These are phyloP conservation scores for Ips nitidus DNA, from an alignment of 1,140 invertebrate genomes.

Conservation along the genomic window DNA sequence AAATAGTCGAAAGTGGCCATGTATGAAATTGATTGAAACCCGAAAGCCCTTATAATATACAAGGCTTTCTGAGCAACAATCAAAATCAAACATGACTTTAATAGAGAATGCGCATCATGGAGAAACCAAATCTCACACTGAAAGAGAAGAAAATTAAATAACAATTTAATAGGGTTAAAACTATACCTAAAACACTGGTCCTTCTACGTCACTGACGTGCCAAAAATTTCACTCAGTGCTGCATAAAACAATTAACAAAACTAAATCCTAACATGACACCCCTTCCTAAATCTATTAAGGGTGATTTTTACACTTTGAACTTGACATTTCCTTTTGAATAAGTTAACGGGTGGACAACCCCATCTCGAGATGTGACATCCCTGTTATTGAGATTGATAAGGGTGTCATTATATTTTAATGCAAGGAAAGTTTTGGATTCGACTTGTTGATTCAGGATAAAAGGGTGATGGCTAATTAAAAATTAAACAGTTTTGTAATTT, in stretches of 20 bases:
- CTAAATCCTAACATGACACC: no score
- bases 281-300: no score
- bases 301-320: constrained; percentile 24
- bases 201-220: no score
- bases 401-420: constrained; percentile 30
- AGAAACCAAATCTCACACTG: no score
- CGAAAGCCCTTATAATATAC: constrained; percentile 44
- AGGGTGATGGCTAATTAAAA: neutral
- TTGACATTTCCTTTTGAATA: constrained; percentile 27
- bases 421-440: neutral
- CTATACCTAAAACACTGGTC: no score
- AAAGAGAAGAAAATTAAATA: no score
- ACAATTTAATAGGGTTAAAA: no score
- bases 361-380: constrained; percentile 12
- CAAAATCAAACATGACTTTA: constrained; percentile 43
- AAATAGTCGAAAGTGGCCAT: neutral
- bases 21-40: constrained; percentile 48
- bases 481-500: no score
- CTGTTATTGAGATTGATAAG: constrained; percentile 36
- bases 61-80: constrained; percentile 52
- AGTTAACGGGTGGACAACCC: constrained; percentile 12
- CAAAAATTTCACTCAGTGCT: no score
- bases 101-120: neutral
- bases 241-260: no score
- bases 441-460: neutral